Evolutionary conservation across 2,888 invertebrate genomes (phyloP).

Genomic region (Brachyptera risi): DNA sequence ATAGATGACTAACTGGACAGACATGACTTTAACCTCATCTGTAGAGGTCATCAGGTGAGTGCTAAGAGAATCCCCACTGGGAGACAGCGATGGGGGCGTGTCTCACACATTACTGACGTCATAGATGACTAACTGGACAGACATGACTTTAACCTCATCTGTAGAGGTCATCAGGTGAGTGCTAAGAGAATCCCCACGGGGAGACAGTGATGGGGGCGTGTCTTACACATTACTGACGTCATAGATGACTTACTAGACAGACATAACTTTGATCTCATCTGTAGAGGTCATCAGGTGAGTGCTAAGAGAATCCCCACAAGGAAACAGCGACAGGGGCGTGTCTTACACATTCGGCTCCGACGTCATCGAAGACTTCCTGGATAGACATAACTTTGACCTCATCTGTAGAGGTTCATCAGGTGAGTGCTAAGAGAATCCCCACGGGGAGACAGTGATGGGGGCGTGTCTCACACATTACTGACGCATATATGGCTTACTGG

Average conservation of each 20-base stretch:
- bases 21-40: constrained; percentile 61
- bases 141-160: constrained; percentile 61
- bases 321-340: too few species aligned
- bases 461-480: constrained; percentile 61
- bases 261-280: constrained; percentile 61
- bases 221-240: constrained; percentile 61
- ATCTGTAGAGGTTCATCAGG: constrained; percentile 64
- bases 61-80: too few species aligned
- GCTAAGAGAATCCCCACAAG: too few species aligned
- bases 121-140: constrained; percentile 60
- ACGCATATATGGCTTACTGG: constrained; percentile 59
- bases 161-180: constrained; percentile 63
- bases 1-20: constrained; percentile 60
- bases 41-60: constrained; percentile 63
- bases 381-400: constrained; percentile 60
- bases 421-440: too few species aligned
- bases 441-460: too few species aligned
- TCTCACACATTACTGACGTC: constrained; percentile 61
- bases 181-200: too few species aligned
- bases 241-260: constrained; percentile 60
- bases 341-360: constrained; percentile 61
- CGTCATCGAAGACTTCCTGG: constrained; percentile 59
- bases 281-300: constrained; percentile 63
- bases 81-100: constrained; percentile 60
- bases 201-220: constrained; percentile 60